These are phyloP conservation scores for Sitodiplosis mosellana DNA, from an alignment of 1,140 invertebrate genomes.

Conservation along the genomic window DNA sequence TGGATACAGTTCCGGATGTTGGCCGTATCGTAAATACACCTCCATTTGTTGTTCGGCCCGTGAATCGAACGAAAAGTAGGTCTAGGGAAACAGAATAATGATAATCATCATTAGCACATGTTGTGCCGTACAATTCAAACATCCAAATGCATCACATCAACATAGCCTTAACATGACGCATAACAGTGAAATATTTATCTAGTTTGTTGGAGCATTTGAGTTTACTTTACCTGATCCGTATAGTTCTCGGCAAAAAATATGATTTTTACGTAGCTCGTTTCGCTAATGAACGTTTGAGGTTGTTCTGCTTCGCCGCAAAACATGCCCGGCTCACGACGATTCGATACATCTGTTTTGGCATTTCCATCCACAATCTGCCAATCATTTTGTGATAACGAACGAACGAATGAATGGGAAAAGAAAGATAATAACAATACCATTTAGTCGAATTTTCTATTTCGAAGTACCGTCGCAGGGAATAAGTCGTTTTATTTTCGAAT, in stretches of 20 bases:
- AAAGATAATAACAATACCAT: background rate
- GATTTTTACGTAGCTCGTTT: constrained; percentile 78
- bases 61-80: constrained; percentile 40
- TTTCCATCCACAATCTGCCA: constrained; percentile 66
- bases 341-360: constrained; percentile 66
- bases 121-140: background rate
- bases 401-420: too few relatives aligned
- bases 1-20: constrained; percentile 80
- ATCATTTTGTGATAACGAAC: background rate
- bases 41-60: constrained; percentile 77
- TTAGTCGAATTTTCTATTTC: background rate
- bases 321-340: constrained; percentile 66
- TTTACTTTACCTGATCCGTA: constrained; percentile 71
- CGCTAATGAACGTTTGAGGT: constrained; percentile 82
- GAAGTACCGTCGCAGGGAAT: too few relatives aligned
- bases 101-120: background rate
- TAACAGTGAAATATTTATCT: background rate
- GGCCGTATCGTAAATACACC: constrained; percentile 72
- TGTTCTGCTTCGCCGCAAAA: constrained; percentile 88
- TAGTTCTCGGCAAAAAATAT: constrained; percentile 82
- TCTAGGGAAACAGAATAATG: constrained; percentile 12
- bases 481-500: too few relatives aligned
- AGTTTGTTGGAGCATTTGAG: constrained; percentile 32
- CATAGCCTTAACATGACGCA: background rate
- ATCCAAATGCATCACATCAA: background rate